Conservation (phyloP, 1,140 invertebrate genomes). For the Aphaenogaster rudis region DNA sequence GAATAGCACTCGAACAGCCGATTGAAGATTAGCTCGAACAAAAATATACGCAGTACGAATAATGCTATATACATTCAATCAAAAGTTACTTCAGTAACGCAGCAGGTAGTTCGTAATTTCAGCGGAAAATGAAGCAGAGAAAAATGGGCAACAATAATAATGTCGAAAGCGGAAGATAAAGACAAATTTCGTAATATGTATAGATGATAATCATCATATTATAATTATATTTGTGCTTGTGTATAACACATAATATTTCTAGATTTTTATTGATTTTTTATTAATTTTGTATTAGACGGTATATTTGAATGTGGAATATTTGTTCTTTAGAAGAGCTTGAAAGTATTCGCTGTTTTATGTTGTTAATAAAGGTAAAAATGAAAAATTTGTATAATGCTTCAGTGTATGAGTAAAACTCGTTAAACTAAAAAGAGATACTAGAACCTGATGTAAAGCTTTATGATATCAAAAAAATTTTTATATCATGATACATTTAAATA, state of each 20-base stretch:
- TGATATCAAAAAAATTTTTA: not conserved
- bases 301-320: not conserved
- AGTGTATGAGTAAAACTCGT: not conserved
- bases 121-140: not conserved
- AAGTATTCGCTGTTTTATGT: not conserved
- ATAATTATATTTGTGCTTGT: not conserved
- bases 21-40: not conserved
- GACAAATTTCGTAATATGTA: not conserved
- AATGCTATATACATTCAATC: slow-evolving; percentile 1
- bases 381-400: not conserved
- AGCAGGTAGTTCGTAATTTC: slow-evolving; percentile 42
- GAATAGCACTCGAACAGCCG: not conserved
- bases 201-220: no score
- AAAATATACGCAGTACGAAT: slow-evolving; percentile 9
- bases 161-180: not conserved
- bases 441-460: not conserved
- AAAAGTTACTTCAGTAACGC: slow-evolving; percentile 37
- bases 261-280: not conserved
- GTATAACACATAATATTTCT: not conserved
- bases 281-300: not conserved
- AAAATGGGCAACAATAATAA: not conserved
- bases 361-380: not conserved
- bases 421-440: not conserved
- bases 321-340: not conserved
- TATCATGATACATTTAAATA: not conserved